These are phyloP conservation scores for Decapterus maruadsi DNA, from an alignment of 2,797 vertebrate genomes.

Conservation along the genomic window DNA sequence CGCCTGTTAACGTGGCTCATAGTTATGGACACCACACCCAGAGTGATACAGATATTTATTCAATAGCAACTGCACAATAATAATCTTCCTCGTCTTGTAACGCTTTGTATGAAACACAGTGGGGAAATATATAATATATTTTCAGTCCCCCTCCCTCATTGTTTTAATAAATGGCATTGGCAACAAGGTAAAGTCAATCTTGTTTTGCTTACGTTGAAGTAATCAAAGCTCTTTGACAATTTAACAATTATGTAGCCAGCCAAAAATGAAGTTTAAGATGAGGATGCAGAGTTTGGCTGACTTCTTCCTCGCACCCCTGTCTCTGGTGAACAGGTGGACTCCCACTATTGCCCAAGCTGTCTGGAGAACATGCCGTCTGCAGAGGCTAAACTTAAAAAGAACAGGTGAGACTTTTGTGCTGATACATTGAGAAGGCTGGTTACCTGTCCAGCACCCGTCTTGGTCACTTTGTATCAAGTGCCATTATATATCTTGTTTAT, in stretches of 20 bases:
- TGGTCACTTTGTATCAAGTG: background rate
- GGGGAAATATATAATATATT: background rate
- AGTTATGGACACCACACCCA: conserved; percentile 74
- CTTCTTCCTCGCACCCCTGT: background rate
- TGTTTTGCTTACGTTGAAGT: background rate
- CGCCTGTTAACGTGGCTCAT: conserved; percentile 23
- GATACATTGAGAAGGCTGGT: background rate
- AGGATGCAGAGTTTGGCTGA: background rate
- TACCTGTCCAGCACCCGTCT: background rate
- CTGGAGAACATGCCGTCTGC: conserved; percentile 99
- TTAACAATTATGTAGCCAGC: no score
- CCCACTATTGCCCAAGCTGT: conserved; percentile 98
- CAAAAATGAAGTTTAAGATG: background rate
- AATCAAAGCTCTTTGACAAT: background rate
- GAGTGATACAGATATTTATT: conserved; percentile 9
- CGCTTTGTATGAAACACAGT: no score
- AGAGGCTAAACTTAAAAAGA: conserved; percentile 99
- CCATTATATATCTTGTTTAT: background rate
- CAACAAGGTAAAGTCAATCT: no score
- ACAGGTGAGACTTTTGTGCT: conserved; percentile 87
- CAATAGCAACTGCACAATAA: background rate
- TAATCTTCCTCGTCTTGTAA: background rate
- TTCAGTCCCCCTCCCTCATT: background rate
- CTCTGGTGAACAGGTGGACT: conserved; percentile 90
- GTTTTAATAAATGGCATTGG: background rate